These are phyloP conservation scores for Columba janthina DNA, from an alignment of 2,113 vertebrate species.

Conservation along the genomic window DNA sequence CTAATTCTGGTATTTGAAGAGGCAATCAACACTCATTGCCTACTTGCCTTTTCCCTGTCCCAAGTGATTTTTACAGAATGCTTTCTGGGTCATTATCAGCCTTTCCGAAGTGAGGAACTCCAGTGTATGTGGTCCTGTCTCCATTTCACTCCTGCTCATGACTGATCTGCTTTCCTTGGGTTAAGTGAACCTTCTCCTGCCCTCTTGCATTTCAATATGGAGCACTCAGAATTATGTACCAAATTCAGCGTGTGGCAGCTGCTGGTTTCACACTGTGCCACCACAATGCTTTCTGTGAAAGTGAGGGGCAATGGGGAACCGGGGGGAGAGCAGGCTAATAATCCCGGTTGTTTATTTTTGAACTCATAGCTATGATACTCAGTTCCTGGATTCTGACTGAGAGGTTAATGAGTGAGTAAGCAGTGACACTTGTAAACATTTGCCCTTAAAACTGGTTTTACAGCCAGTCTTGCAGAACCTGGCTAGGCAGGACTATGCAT, in stretches of 20 bases:
- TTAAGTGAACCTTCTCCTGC: background rate
- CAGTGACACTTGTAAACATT: background rate
- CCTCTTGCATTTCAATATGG: fast-evolving
- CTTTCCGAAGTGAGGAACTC: background rate
- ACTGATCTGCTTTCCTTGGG: background rate
- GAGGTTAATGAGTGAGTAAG: background rate
- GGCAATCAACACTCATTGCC: background rate
- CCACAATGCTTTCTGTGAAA: fast-evolving
- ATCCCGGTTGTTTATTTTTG: background rate
- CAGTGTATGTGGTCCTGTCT: fast-evolving
- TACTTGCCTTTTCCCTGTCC: background rate
- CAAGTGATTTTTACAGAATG: background rate
- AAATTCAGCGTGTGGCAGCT: background rate
- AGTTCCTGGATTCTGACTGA: background rate
- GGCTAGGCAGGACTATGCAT: background rate
- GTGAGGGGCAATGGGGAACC: fast-evolving
- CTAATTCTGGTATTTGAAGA: background rate
- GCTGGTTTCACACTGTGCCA: background rate
- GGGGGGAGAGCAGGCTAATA: background rate
- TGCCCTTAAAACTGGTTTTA: constrained; percentile 8
- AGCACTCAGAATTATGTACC: fast-evolving
- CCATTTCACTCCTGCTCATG: background rate
- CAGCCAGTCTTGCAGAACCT: background rate
- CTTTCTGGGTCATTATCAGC: background rate
- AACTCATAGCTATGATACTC: background rate